Percentiles rank a stretch among this genome's conserved stretches.
Conservation (phyloP, 2,888 invertebrate species). For the Callosobruchus maculatus region DNA sequence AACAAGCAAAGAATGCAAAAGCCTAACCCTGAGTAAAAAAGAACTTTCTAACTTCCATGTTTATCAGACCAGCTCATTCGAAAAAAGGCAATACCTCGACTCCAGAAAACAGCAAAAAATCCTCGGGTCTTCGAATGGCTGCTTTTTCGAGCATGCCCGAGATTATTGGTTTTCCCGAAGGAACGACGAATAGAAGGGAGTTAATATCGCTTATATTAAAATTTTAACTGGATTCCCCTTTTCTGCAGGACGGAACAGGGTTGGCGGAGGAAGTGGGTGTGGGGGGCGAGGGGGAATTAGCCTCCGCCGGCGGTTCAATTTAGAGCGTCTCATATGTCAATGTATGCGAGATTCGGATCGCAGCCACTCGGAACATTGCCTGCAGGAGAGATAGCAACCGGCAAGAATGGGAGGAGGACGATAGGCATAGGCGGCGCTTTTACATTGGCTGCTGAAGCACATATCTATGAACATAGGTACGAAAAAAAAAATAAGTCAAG, state of each 20-base stretch:
- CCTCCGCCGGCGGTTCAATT: constrained; percentile 31
- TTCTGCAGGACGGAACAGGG: constrained; percentile 1
- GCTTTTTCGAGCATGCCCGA: background rate
- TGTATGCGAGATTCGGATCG: constrained; percentile 35
- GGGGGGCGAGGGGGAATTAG: constrained; percentile 20
- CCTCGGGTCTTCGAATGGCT: background rate
- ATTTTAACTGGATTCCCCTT: constrained; percentile 33
- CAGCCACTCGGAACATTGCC: constrained; percentile 33
- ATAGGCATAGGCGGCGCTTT: background rate
- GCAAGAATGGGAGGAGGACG: background rate
- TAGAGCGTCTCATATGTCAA: constrained; percentile 41
- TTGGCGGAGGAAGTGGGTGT: background rate
- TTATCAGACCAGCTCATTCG: background rate
- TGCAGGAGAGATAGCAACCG: background rate
- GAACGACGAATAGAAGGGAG: constrained; percentile 12
- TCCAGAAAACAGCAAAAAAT: background rate
- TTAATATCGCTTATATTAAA: constrained; percentile 41
- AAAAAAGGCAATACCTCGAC: background rate
- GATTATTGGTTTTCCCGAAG: constrained; percentile 9
- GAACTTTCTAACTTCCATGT: background rate
- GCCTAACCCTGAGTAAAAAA: background rate
- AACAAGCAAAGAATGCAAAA: too few relatives aligned
- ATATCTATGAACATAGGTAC: too few relatives aligned
- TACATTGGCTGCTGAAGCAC: too few relatives aligned
- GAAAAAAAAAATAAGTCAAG: too few relatives aligned